Evolutionary conservation across 1,140 invertebrate genomes (phyloP), one percentile per base, ranked within the genome.

Genomic region (Aphelenchoides besseyi): DNA sequence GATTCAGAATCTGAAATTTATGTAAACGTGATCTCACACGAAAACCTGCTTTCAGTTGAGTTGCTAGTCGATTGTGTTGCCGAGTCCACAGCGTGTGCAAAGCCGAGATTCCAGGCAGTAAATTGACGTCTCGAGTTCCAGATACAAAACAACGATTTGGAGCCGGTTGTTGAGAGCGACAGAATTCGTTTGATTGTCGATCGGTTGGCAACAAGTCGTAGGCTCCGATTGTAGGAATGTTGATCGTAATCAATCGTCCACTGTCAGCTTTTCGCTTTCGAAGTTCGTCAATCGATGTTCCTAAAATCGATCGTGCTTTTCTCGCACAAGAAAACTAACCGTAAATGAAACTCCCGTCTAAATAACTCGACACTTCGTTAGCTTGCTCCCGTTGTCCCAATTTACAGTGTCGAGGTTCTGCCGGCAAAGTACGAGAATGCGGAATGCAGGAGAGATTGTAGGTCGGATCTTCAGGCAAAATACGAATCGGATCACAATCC

Each of bases 351-450:
- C 92, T 94, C 0, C 86, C 91, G 80, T 96, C 94, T 36, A 96
- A 86, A 83, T 90, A 96, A 0, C 91, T 91, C 0, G 93, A 92
- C 80, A 94, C 93, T 80, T 94, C 92, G 85, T 96, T 96, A 2
- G 94, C 90, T 87, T 96, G 94, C 78, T 95, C 92, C 71, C 94
- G 88, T 0, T 92, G 91, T 16, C 93, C 92, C 75, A 83, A 68
- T 28, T 33, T 37, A 68, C 82, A 83, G n/a, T 77, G 61, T 12
- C 71, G 53, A 9, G 74, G 61, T n/a, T 80, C 74, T 32, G 82
- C 81, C 5, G 79, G 68, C 8, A 82, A 61, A 12, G 81, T 84
- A 18, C 82, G 71, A 2, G 80, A 48, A 53, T 80, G 71, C 0
- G 82, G 78, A 59, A 83, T 66, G 54, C 82, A 83, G 23, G 59